Evolutionary conservation across 2,888 invertebrate species (phyloP).

Genomic region (Pristionchus entomophagus): DNA sequence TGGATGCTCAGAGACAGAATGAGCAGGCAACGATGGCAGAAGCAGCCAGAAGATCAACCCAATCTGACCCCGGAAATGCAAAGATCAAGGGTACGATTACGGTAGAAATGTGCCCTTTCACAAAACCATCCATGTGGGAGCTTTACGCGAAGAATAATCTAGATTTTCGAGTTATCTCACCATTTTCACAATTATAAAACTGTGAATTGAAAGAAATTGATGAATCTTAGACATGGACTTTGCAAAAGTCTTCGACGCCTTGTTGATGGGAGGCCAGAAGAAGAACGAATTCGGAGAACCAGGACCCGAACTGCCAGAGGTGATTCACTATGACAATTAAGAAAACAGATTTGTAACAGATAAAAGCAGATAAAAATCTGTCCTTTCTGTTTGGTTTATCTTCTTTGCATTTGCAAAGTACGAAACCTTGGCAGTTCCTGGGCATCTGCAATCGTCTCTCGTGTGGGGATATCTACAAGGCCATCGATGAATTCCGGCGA

Average conservation of each 20-base stretch:
- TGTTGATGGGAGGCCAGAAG: conserved; percentile 66
- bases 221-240: conserved; percentile 66
- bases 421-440: conserved; percentile 57
- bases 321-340: not conserved
- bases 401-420: not conserved
- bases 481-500: conserved; percentile 72
- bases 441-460: conserved; percentile 73
- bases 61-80: conserved; percentile 47
- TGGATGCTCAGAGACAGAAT: conserved; percentile 70
- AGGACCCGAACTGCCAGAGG: conserved; percentile 70
- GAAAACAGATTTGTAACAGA: too few relatives aligned
- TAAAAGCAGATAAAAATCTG: too few relatives aligned
- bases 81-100: conserved; percentile 29
- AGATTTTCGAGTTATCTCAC: not conserved
- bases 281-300: conserved; percentile 72
- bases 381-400: too few relatives aligned
- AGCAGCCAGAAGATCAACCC: conserved; percentile 27
- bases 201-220: too few relatives aligned
- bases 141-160: not conserved
- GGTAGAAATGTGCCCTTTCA: not conserved
- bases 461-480: conserved; percentile 74
- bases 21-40: conserved; percentile 49
- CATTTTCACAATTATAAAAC: too few relatives aligned
- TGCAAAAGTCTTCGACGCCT: conserved; percentile 68
- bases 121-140: not conserved